Evolutionary conservation across 1,140 invertebrate species (phyloP).

Genomic region (Zeugodacus cucurbitae): DNA sequence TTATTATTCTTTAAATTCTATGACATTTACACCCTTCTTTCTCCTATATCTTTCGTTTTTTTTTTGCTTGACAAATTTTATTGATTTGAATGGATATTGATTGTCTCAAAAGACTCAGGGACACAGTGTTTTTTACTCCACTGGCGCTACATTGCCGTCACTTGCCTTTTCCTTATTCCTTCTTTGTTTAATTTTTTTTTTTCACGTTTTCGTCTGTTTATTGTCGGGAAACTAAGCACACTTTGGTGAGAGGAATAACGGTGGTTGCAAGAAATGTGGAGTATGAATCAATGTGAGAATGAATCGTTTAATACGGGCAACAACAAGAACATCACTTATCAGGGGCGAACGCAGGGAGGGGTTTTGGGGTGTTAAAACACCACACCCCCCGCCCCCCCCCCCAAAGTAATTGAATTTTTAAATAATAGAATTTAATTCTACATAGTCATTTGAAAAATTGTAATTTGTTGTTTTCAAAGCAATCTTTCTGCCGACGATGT

Average conservation of each 20-base stretch:
- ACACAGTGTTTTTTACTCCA: background rate
- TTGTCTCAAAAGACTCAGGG: slow-evolving; percentile 60
- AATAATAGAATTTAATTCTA: too few relatives aligned
- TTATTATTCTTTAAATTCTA: background rate
- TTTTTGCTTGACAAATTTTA: slow-evolving; percentile 50
- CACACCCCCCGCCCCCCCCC: too few relatives aligned
- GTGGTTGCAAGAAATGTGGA: too few relatives aligned
- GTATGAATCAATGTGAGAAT: background rate
- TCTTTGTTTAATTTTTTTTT: background rate
- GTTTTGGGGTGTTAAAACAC: too few relatives aligned
- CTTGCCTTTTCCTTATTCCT: background rate
- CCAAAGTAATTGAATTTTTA: too few relatives aligned
- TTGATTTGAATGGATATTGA: slow-evolving; percentile 64
- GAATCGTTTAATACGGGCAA: background rate
- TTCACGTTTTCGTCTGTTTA: background rate
- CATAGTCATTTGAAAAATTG: too few relatives aligned
- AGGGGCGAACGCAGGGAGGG: too few relatives aligned
- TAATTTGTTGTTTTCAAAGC: too few relatives aligned
- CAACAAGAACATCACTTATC: too few relatives aligned
- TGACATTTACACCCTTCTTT: background rate
- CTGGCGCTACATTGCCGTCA: too few relatives aligned
- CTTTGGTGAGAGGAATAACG: background rate
- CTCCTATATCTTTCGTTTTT: background rate
- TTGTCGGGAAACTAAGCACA: background rate
- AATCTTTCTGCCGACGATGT: too few relatives aligned